These are phyloP conservation scores for Hyles lineata DNA, from an alignment of 2,888 invertebrate genomes.

Conservation along the genomic window DNA sequence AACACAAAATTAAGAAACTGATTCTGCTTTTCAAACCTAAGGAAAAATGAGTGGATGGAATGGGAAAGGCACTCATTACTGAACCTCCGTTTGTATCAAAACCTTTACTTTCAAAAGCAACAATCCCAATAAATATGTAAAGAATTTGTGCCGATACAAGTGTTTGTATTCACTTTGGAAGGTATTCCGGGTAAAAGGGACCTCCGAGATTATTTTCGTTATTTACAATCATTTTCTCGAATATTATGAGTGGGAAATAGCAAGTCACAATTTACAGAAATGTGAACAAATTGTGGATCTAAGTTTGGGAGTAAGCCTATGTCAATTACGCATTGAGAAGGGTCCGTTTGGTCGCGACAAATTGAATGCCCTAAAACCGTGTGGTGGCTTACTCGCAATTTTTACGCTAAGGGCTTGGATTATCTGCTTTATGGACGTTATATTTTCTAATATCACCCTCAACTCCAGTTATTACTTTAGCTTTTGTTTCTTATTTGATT, in stretches of 20 bases:
- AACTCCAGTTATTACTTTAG: background rate
- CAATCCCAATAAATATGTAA: constrained; percentile 9
- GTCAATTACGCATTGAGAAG: constrained; percentile 82
- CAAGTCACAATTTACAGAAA: constrained; percentile 66
- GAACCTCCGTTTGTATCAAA: background rate
- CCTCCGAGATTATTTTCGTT: constrained; percentile 23
- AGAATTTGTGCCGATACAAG: constrained; percentile 14
- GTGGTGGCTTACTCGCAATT: constrained; percentile 69
- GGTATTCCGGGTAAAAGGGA: constrained; percentile 44
- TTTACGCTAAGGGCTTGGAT: constrained; percentile 69
- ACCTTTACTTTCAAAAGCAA: constrained; percentile 3
- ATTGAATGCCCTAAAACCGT: constrained; percentile 75
- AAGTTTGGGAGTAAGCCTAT: constrained; percentile 78
- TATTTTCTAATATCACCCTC: constrained; percentile 51
- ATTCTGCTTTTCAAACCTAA: too few species aligned
- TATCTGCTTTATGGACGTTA: constrained; percentile 60
- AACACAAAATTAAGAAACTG: too few species aligned
- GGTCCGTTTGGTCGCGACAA: constrained; percentile 73
- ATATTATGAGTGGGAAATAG: constrained; percentile 49
- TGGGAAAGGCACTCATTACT: too few species aligned
- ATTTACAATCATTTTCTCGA: constrained; percentile 24
- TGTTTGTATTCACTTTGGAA: constrained; percentile 30
- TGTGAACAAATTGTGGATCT: constrained; percentile 77
- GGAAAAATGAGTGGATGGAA: too few species aligned
- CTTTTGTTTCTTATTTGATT: background rate